Evolutionary conservation across 1,140 invertebrate species (phyloP), one percentile per base, ranked within the genome.

Genomic region (Vollenhovia emeryi): DNA sequence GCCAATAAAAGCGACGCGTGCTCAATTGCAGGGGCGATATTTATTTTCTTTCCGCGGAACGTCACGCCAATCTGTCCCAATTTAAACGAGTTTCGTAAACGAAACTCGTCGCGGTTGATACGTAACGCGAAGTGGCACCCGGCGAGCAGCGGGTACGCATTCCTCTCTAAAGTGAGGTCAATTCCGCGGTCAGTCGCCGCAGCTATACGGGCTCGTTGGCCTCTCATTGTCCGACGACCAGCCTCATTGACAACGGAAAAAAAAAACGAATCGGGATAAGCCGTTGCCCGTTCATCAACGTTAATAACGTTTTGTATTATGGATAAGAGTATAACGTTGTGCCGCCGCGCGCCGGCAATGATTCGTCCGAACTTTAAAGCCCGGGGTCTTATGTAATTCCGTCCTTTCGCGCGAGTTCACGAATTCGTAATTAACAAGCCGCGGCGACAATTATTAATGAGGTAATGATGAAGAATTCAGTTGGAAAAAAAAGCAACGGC

Each of bases 131-230:
- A 88, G 73, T 74, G 84, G 86, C 75, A 69, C 52, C 48, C 18
- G 27, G 40, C 73, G 24, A 69, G 48, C 64, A 64, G 64, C 57
- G 36, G 45, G 71, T 85, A 87, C 87, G 89, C 90, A 91, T 91
- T 91, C 90, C 85, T 91, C 87, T 87, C 87, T 91, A 91, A 91
- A 91, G 90, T 91, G 90, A 91, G 90, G 90, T 91, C 87, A 91
- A 91, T 91, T 90, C 87, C 85, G 89, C 83, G 90, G 90, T 91
- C 90, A 91, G 82, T 85, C 69, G 84, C 55, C 87, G 84, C 21
- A 27, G 43, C 74, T 89, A 73, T 78, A 87, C 57, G 82, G 73
- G 86, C 82, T 90, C 89, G 89, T 90, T 89, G 89, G 75, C 36
- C 64, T 89, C 82, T 89, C 89, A 84, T 90, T 90, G 89, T 86